phyloP scores from a whole-genome alignment of 30 jellyfish, hydroid and myxozoan genomes.

The Aurelia aurita region DNA sequence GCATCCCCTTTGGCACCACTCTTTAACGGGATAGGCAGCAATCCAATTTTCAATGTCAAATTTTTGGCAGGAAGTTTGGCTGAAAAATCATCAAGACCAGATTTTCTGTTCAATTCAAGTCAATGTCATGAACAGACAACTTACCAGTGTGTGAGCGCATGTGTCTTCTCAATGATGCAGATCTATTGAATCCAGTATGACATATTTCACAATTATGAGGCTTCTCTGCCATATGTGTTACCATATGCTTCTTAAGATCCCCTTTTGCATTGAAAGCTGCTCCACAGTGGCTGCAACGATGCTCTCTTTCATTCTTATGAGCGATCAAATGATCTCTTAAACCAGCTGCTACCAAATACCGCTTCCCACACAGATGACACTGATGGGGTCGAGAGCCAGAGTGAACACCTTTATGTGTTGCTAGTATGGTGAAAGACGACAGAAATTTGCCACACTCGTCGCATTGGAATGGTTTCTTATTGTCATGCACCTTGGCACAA shows the following conservation, averaged over 20 bases:
- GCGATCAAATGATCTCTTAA: slow-evolving; percentile 50
- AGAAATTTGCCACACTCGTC: slow-evolving; percentile 45
- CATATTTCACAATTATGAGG: slow-evolving; percentile 51
- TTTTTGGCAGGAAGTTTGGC: no score
- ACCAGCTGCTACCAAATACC: slow-evolving; percentile 66
- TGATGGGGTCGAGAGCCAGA: slow-evolving; percentile 59
- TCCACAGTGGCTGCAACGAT: slow-evolving; percentile 36
- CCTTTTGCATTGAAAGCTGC: slow-evolving; percentile 62
- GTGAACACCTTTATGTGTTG: slow-evolving; percentile 63
- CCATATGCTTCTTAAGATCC: slow-evolving; percentile 62
- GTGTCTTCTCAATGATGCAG: slow-evolving; percentile 61
- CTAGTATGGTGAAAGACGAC: slow-evolving; percentile 64
- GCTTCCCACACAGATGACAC: slow-evolving; percentile 54
- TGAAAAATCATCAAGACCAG: no score
- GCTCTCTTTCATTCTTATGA: slow-evolving; percentile 58
- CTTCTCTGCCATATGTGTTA: slow-evolving; percentile 52
- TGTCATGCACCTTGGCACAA: slow-evolving; percentile 40
- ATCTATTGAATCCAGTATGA: slow-evolving; percentile 50
- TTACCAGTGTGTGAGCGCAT: slow-evolving; percentile 61
- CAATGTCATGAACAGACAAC: no score
- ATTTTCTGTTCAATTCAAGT: no score
- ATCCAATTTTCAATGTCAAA: no score
- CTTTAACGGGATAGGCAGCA: no score
- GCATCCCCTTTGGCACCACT: no score
- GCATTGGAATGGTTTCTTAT: slow-evolving; percentile 59